Conservation (phyloP, 2,113 vertebrate genomes). For the Grus americana region DNA sequence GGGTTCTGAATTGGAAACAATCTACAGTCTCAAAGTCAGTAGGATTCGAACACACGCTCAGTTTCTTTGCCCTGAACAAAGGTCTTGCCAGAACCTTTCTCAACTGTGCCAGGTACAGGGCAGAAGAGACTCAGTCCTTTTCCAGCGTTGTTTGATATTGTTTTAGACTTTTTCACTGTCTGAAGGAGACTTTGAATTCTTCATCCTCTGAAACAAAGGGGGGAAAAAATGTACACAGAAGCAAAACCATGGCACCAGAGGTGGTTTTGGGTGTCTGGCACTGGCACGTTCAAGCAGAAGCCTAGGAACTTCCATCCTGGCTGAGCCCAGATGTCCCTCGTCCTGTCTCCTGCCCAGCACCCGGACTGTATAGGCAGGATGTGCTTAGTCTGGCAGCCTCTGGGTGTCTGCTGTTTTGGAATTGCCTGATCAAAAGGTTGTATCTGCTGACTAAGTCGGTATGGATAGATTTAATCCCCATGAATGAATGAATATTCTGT, state of each 20-base stretch:
- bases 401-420: neutral
- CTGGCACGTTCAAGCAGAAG: neutral
- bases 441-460: too few relatives aligned
- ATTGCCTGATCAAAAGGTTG: neutral
- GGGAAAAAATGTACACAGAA: fast-evolving
- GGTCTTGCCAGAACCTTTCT: neutral
- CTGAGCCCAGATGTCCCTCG: neutral
- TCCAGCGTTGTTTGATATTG: neutral
- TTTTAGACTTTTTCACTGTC: neutral
- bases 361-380: fast-evolving
- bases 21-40: neutral
- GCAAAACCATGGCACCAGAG: fast-evolving
- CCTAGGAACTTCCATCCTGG: neutral
- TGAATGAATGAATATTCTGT: neutral
- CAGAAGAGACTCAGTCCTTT: neutral
- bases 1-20: neutral
- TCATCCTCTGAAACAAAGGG: neutral
- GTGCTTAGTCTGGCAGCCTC: neutral
- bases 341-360: neutral
- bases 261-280: neutral
- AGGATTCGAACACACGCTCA: neutral
- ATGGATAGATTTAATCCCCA: neutral
- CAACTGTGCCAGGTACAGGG: fast-evolving
- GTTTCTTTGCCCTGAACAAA: neutral
- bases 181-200: neutral